Base-by-base conservation (phyloP, 2,113 vertebrate species). In the Sceloporus undulatus region DNA sequence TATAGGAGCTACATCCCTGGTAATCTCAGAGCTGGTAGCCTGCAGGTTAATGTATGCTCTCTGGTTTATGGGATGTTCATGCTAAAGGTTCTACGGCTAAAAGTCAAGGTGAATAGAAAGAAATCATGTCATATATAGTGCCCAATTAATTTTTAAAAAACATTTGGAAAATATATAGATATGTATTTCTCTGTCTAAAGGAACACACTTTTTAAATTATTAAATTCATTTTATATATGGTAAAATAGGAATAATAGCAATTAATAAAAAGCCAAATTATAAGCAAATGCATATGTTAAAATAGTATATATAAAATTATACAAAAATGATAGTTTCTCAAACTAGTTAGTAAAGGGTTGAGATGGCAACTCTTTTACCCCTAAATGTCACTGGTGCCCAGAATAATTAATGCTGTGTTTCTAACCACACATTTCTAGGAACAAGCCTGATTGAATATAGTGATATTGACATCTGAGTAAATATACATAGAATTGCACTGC, bases 61-160 rank as follows among this genome's bases (percentile, higher is more conserved):
- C 23, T 80, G 25, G 38, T 89, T 88, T n/a, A 10, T 7, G n/a
- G 42, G 9, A 88, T 90, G 70, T 56, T 40, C 7, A 5, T 25
- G 34, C 29, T 29, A 19, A 40, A 52, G 38, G 25, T 66, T 21
- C 16, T 76, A 75, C n/a, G 59, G 73, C 11, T 68, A 79, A 91
- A 88, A 89, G 85, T 88, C 70, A 92, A 87, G 65, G 84, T 88
- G 81, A 82, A 80, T 80, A 84, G 89, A 78, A 86, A 76, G 78
- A 13, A 54, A 29, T 84, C 56, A 40, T 75, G 74, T 18, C 27
- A 54, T 52, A 79, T 75, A 92, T 9, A 40, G 42, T 85, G 66
- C 10, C 56, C 85, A 90, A 93, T 86, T 89, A 82, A 0, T 0
- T 34, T 75, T 3, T 86, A 89, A 92, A 94, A 48, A 48, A 48